Conservation (phyloP, 2,888 invertebrate species). For the Anoplius nigerrimus region DNA sequence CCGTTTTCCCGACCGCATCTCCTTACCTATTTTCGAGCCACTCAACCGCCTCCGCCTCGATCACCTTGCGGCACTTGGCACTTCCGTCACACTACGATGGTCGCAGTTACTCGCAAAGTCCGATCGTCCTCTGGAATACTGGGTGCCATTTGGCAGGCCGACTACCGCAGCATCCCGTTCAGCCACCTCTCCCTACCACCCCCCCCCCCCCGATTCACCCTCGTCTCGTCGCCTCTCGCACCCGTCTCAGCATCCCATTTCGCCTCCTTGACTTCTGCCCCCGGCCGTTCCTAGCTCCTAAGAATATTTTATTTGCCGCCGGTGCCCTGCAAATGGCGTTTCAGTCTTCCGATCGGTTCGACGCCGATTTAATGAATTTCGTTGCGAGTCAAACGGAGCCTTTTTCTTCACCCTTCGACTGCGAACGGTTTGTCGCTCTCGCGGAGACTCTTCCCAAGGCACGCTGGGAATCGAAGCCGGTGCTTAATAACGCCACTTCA, state of each 20-base stretch:
- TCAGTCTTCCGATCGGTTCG: background rate
- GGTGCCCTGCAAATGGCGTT: background rate
- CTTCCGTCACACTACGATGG: constrained; percentile 65
- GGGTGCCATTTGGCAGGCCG: constrained; percentile 69
- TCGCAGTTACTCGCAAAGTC: constrained; percentile 65
- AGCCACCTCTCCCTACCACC: background rate
- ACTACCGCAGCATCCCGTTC: constrained; percentile 37
- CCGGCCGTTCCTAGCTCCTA: background rate
- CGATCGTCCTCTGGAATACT: constrained; percentile 64
- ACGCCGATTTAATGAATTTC: background rate
- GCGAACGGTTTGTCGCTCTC: too few species aligned
- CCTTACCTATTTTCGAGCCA: constrained; percentile 36
- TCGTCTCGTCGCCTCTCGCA: background rate
- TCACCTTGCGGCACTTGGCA: constrained; percentile 56
- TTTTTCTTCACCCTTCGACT: too few species aligned
- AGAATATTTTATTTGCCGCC: constrained; percentile 50
- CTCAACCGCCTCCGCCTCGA: constrained; percentile 25
- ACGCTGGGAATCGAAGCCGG: too few species aligned
- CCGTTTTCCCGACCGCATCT: constrained; percentile 21
- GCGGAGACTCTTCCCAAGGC: too few species aligned
- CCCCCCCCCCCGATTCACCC: background rate
- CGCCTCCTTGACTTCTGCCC: background rate
- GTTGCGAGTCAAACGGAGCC: too few species aligned
- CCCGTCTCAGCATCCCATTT: background rate
- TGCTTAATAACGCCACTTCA: too few species aligned